Percentiles rank a stretch among this genome's conserved stretches.
Conservation (phyloP, 2,888 invertebrate species). For the Torymus tubicola region DNA sequence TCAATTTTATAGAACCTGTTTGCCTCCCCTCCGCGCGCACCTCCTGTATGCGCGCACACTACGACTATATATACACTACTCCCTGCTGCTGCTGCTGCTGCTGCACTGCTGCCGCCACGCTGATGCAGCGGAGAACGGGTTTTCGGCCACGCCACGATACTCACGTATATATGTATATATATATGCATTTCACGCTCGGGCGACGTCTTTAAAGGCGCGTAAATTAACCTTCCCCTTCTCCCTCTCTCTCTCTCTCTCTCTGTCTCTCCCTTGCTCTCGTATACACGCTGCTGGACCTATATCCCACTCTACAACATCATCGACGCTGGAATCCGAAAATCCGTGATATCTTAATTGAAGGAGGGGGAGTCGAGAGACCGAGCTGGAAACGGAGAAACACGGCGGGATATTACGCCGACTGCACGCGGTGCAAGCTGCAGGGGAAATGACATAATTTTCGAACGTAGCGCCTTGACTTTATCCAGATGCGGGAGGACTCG, state of each 20-base stretch:
- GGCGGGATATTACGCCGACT: conserved; percentile 11
- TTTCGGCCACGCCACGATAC: conserved; percentile 58
- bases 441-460: conserved; percentile 40
- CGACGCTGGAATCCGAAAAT: conserved; percentile 66
- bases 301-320: background rate
- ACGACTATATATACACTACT: background rate
- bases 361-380: too few species aligned
- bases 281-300: background rate
- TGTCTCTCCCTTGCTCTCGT: background rate
- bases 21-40: conserved; percentile 49
- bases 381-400: conserved; percentile 24
- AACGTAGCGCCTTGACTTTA: background rate
- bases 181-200: conserved; percentile 69
- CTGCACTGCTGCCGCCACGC: conserved; percentile 48
- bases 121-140: conserved; percentile 64
- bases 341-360: conserved; percentile 67
- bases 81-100: background rate
- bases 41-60: conserved; percentile 13
- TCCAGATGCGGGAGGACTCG: background rate
- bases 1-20: conserved; percentile 75
- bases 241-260: conserved; percentile 50
- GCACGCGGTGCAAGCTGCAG: background rate
- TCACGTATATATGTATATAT: conserved; percentile 55
- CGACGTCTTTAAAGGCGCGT: conserved; percentile 68
- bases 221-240: conserved; percentile 67